Evolutionary conservation across 2,888 invertebrate species (phyloP).

Genomic region (Thalpophila matura): DNA sequence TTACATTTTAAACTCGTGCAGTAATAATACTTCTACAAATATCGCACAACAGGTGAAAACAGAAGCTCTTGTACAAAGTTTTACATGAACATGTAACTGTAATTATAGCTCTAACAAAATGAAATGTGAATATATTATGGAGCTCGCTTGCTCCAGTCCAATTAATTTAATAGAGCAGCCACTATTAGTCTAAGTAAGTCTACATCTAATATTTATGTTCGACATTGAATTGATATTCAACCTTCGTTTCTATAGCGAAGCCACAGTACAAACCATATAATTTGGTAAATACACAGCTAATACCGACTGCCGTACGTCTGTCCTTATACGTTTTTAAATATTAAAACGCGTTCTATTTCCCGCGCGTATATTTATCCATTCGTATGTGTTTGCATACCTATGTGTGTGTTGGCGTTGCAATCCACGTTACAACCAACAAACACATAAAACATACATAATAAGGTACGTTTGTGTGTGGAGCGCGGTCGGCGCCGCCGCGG

Average conservation of each 20-base stretch:
- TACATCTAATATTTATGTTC: constrained; percentile 31
- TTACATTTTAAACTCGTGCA: background rate
- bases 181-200: constrained; percentile 35
- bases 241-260: constrained; percentile 18
- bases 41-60: constrained; percentile 7
- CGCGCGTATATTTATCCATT: constrained; percentile 71
- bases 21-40: background rate
- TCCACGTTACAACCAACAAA: constrained; percentile 80
- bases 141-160: constrained; percentile 14
- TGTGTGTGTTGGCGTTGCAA: constrained; percentile 72
- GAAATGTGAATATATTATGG: constrained; percentile 22
- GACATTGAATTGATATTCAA: constrained; percentile 45
- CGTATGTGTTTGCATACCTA: constrained; percentile 55
- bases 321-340: constrained; percentile 79
- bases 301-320: constrained; percentile 51
- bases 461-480: constrained; percentile 74
- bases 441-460: constrained; percentile 83
- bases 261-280: constrained; percentile 47
- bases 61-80: constrained; percentile 19
- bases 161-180: constrained; percentile 35
- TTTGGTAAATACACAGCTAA: constrained; percentile 56
- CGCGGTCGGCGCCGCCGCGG: constrained; percentile 85
- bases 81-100: background rate
- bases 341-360: constrained; percentile 81
- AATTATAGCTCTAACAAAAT: constrained; percentile 15